phyloP scores from a whole-genome alignment of 2,797 vertebrate genomes.

The Enteromius treurensis region DNA sequence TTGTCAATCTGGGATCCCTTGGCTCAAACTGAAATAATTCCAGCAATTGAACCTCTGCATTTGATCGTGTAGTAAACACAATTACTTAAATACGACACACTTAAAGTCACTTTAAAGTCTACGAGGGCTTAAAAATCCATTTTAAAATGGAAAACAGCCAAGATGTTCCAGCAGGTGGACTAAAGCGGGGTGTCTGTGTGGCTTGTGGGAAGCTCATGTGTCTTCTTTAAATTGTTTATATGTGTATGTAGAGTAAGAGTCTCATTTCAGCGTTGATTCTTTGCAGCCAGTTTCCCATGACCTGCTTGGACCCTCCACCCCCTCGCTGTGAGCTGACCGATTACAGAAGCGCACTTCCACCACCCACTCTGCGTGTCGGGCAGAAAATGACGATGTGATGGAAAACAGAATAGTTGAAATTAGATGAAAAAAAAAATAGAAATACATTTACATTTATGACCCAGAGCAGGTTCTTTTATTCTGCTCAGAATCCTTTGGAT shows the following conservation, averaged over 20 bases:
- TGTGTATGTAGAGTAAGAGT: neutral
- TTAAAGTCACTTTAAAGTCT: neutral
- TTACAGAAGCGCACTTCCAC: slow-evolving; percentile 32
- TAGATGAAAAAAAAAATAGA: neutral
- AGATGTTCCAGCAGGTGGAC: slow-evolving; percentile 13
- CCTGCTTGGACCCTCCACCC: slow-evolving; percentile 52
- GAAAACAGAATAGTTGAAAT: neutral
- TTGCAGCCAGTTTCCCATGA: slow-evolving; percentile 62
- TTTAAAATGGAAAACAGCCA: neutral
- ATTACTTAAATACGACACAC: neutral
- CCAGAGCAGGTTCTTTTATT: neutral
- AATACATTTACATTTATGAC: neutral
- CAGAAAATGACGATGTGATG: neutral
- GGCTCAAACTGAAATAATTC: neutral
- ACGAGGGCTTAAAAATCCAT: neutral
- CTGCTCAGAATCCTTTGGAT: neutral
- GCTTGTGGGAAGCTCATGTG: slow-evolving; percentile 26
- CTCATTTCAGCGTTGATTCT: slow-evolving; percentile 12
- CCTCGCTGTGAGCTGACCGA: slow-evolving; percentile 42
- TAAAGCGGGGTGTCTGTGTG: slow-evolving; percentile 19
- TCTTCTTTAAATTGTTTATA: slow-evolving; percentile 30
- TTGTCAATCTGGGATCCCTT: neutral
- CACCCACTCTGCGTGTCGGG: slow-evolving; percentile 25
- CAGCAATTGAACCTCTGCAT: neutral
- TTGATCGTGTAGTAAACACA: neutral